phyloP scores from a whole-genome alignment of 2,888 invertebrate species.

The Enchytraeus crypticus region DNA sequence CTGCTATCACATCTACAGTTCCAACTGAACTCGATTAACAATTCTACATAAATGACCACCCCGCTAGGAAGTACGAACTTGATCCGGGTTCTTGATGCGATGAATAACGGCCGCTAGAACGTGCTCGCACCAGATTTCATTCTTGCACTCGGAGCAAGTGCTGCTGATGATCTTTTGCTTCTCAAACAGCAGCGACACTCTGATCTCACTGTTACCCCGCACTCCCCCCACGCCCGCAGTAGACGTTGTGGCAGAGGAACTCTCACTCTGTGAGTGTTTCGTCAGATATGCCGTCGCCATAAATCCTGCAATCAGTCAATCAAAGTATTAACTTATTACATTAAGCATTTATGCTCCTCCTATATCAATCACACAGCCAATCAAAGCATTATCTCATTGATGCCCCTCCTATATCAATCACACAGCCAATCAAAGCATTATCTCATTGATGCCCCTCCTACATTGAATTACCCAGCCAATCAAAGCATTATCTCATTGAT shows the following conservation, averaged over 20 bases:
- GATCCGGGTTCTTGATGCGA: constrained; percentile 16
- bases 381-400: too few species aligned
- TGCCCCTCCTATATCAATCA: too few species aligned
- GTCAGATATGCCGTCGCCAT: constrained; percentile 22
- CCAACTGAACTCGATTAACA: not conserved
- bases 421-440: too few species aligned
- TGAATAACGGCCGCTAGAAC: constrained; percentile 19
- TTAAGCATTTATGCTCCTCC: too few species aligned
- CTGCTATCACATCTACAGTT: not conserved
- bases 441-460: too few species aligned
- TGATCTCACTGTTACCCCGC: constrained; percentile 8
- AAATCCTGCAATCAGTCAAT: constrained; percentile 23
- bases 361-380: too few species aligned
- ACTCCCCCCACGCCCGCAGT: too few species aligned
- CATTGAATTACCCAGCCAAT: too few species aligned
- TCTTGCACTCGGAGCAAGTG: constrained; percentile 22
- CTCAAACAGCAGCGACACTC: constrained; percentile 24
- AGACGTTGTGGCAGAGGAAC: too few species aligned
- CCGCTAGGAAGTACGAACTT: constrained; percentile 8
- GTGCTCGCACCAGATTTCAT: constrained; percentile 23
- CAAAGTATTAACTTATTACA: too few species aligned
- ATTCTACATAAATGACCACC: not conserved
- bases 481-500: too few species aligned
- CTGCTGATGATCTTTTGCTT: constrained; percentile 18
- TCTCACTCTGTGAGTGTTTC: constrained; percentile 7